These are phyloP conservation scores for Anoplius nigerrimus DNA, from an alignment of 2,888 invertebrate species.

Conservation along the genomic window DNA sequence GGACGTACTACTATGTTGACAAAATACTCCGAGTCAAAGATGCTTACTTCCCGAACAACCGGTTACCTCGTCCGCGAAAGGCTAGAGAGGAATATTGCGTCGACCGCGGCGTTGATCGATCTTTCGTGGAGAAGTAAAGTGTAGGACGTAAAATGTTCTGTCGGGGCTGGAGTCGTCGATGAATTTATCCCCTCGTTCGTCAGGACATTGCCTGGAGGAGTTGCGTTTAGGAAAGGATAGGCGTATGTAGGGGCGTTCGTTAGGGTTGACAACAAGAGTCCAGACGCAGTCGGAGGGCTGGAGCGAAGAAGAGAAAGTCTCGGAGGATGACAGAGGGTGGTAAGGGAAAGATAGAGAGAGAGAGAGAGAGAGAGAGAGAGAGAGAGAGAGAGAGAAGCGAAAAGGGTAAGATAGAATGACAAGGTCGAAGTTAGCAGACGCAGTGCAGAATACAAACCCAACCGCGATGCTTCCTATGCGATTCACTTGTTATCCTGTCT, in stretches of 20 bases:
- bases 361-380: not conserved
- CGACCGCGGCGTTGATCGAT: too few species aligned
- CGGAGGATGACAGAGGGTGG: not conserved
- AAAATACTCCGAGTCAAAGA: too few species aligned
- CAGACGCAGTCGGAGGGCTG: not conserved
- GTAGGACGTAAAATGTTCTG: not conserved
- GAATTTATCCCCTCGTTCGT: too few species aligned
- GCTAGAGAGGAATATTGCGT: too few species aligned
- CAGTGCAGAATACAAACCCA: constrained; percentile 28
- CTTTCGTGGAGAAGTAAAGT: too few species aligned
- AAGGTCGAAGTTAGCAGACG: constrained; percentile 20
- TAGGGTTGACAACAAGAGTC: not conserved
- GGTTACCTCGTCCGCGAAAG: too few species aligned
- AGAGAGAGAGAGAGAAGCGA: not conserved
- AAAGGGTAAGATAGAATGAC: not conserved
- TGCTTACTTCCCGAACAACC: too few species aligned
- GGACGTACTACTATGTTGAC: not conserved
- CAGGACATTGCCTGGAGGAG: not conserved
- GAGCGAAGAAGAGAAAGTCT: not conserved
- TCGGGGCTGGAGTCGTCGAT: not conserved
- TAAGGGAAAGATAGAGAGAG: not conserved
- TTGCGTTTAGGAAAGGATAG: not conserved
- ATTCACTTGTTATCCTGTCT: constrained; percentile 49
- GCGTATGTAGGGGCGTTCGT: not conserved
- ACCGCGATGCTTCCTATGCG: constrained; percentile 32